Base-by-base conservation (phyloP, 1,140 invertebrate genomes). In the Anthonomus grandis region DNA sequence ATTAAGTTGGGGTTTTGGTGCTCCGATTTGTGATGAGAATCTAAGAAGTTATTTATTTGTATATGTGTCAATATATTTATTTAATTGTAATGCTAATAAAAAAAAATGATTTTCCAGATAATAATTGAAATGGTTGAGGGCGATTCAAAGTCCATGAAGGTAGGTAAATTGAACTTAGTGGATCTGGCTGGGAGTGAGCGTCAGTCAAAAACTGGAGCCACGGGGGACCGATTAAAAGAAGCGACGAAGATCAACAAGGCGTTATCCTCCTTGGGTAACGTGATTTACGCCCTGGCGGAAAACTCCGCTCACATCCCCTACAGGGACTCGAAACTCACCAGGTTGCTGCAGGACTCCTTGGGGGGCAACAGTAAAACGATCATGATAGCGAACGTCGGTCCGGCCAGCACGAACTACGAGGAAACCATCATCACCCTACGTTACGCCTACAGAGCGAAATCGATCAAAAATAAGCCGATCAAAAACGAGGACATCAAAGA, bases 311-410 rank as follows among this genome's bases (percentile, higher is more conserved):
- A 90, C 76, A 90, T 97, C 59, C 94, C 95, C 2, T 97, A 96
- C 76, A 80, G 94, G 72, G 93, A 97, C 73, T 95, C 92, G 3
- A 97, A 97, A 78, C 78, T 97, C 34, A 97, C 94, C 0, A 78
- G 94, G 42, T 78, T 97, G 24, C 76, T 97, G 41, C 93, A 97
- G 78, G 93, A 97, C 77, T 96, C 93, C 0, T 76, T 97, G 9
- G 94, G 94, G 58, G 94, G 94, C 8, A 97, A 97, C 79, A 92
- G 93, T 36, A 95, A 93, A 74, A 97, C 94, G 10, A 89, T 97
- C 25, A 97, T 97, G 94, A 91, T 97, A 22, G 94, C 95, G 13
- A 96, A 95, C 74, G 90, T 97, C 66, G 94, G 94, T 5, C 95
- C 95, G n/a, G 93, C 95, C 4, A 86, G 83, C 64, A 95, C 92